Evolutionary conservation across 2,888 invertebrate species (phyloP), one percentile per base, ranked within the genome.

Genomic region (Hyalella azteca): DNA sequence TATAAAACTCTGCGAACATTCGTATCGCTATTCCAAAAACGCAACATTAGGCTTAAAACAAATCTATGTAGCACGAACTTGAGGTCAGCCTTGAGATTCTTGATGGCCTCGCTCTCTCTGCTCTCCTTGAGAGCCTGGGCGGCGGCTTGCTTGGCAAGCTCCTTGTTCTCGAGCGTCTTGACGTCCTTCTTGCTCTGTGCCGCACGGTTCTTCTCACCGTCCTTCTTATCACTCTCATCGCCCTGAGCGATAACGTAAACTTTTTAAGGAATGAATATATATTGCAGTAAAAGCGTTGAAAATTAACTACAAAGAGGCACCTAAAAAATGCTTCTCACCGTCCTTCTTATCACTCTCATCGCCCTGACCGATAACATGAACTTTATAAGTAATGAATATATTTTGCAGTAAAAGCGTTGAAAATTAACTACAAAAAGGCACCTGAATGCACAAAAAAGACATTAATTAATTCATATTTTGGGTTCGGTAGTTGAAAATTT

Each of bases 11-110:
- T n/a, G n/a, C n/a, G n/a, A n/a, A n/a, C n/a, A n/a, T n/a, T n/a
- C n/a, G n/a, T n/a, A n/a, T n/a, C n/a, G n/a, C n/a, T n/a, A n/a
- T n/a, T n/a, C n/a, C n/a, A n/a, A n/a, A n/a, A n/a, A n/a, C n/a
- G n/a, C n/a, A n/a, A n/a, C n/a, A n/a, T n/a, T n/a, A n/a, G n/a
- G n/a, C n/a, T n/a, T n/a, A n/a, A n/a, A n/a, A n/a, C n/a, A n/a
- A n/a, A n/a, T n/a, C n/a, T n/a, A n/a, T n/a, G n/a, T 22, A 7
- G 88, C 13, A 15, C 92, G 89, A 89, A 96, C 96, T 97, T 97
- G 77, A 97, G 90, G 88, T 97, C 97, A 79, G 93, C 93, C 88
- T 95, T 95, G 84, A 97, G 91, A 87, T 97, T 97, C 86, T 94
- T 91, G 85, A 95, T 92, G 85, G 93, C 89, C 86, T 95, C 95